Base-by-base conservation (phyloP, 2,888 invertebrate genomes). In the Syrista parreyssii region DNA sequence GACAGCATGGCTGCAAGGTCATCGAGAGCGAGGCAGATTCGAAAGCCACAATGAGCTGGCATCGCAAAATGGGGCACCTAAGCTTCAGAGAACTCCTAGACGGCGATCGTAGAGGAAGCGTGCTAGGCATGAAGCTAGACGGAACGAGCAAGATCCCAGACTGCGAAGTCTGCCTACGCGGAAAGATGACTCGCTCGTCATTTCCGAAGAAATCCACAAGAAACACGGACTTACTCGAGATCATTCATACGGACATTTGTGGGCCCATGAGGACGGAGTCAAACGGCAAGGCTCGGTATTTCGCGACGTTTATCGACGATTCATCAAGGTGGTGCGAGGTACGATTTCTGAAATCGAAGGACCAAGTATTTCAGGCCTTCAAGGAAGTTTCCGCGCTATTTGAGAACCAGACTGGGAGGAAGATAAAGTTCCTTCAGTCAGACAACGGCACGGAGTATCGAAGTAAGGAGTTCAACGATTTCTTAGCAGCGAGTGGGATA, bases 241-340 rank as follows among this genome's bases (percentile, higher is more conserved):
- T 86, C n/a, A 77, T 86, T 6, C 85, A 85, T 68, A 81, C 80
- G 2, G 86, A 83, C 73, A 77, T 85, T 11, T 83, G 81, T 69
- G 82, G 85, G 1, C 85, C 85, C 0, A 82, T 83, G 79, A 72
- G 80, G 68, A 68, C 72, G 3, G 71, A 73, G 68, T 86, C 86
- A 1, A 75, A 79, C 12, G 83, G 83, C 36, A 75, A 80, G 23
- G 76, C 82, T 0, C 81, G 36, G 72, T 87, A 85, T 77, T 81
- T 84, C 12, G 68, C 83, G 0, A 83, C 82, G 12, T 87, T 88
- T 35, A 86, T 86, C 1, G 85, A 88, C 33, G 85, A 87, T 75
- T 40, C 78, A 55, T 81, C 82, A 3, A 75, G 84, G 15, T 86
- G 84, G 83, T 81, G 84, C 31, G 79, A 81, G n/a, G 77, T 84